These are phyloP conservation scores for Loripinus fragilis DNA, from an alignment of 2,888 invertebrate genomes.

Conservation along the genomic window DNA sequence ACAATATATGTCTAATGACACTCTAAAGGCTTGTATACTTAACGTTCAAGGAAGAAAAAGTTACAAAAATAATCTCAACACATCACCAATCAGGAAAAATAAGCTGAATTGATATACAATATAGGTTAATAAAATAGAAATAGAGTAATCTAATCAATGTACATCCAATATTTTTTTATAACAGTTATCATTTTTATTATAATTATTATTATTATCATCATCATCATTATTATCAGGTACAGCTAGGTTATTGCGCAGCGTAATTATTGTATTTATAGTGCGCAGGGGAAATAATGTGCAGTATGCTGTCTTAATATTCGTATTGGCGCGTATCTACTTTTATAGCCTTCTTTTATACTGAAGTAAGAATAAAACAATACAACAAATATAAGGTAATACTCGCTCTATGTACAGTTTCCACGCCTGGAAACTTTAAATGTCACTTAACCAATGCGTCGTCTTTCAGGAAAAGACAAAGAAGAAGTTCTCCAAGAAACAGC, in stretches of 20 bases:
- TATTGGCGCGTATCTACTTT: not conserved
- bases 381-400: not conserved
- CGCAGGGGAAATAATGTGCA: not conserved
- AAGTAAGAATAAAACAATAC: not conserved
- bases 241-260: not conserved
- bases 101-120: too few species aligned
- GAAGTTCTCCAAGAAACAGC: slow-evolving; percentile 79
- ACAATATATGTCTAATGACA: too few species aligned
- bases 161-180: too few species aligned
- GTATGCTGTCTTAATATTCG: not conserved
- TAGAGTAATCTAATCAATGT: too few species aligned
- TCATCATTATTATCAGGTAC: too few species aligned
- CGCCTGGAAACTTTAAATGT: slow-evolving; percentile 8
- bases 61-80: too few species aligned
- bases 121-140: too few species aligned
- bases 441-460: not conserved
- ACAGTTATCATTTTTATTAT: too few species aligned
- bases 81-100: too few species aligned
- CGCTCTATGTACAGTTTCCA: slow-evolving; percentile 2
- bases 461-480: slow-evolving; percentile 38
- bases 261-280: not conserved
- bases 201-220: too few species aligned
- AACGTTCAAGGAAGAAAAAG: too few species aligned
- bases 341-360: not conserved
- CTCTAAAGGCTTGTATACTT: too few species aligned